phyloP scores from a whole-genome alignment of 1,140 invertebrate species.

The Dryas iulia region DNA sequence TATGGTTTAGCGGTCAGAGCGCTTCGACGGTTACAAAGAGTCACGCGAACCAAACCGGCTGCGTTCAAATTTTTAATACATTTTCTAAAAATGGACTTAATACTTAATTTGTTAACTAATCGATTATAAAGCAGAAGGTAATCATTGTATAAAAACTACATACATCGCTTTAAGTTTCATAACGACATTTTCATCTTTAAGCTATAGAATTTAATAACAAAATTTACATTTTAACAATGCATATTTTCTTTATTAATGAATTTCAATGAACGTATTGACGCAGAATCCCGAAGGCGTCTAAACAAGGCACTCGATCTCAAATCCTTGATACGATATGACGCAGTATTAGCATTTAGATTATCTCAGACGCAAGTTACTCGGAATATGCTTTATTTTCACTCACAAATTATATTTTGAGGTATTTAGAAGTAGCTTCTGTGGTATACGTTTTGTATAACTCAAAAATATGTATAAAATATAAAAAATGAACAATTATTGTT shows the following conservation, averaged over 20 bases:
- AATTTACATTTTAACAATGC: slow-evolving; percentile 12
- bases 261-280: slow-evolving; percentile 21
- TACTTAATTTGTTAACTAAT: too few species aligned
- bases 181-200: background rate
- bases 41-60: too few species aligned
- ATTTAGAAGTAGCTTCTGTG: background rate
- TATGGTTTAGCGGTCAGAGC: too few species aligned
- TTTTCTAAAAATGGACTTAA: too few species aligned
- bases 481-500: background rate
- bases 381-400: slow-evolving; percentile 34
- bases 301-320: slow-evolving; percentile 35
- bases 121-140: too few species aligned
- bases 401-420: slow-evolving; percentile 28
- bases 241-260: slow-evolving; percentile 22
- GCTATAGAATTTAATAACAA: background rate
- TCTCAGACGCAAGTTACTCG: slow-evolving; percentile 37
- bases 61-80: too few species aligned
- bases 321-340: slow-evolving; percentile 38
- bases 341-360: slow-evolving; percentile 53
- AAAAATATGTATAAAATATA: background rate
- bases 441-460: background rate
- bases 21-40: too few species aligned
- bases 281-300: slow-evolving; percentile 14
- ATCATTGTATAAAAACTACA: too few species aligned
- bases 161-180: background rate